A percentile compares a stretch with the other conserved stretches of the same genome.
phyloP scores from a whole-genome alignment of 2,888 invertebrate genomes.

The Liposcelis brunnea region DNA sequence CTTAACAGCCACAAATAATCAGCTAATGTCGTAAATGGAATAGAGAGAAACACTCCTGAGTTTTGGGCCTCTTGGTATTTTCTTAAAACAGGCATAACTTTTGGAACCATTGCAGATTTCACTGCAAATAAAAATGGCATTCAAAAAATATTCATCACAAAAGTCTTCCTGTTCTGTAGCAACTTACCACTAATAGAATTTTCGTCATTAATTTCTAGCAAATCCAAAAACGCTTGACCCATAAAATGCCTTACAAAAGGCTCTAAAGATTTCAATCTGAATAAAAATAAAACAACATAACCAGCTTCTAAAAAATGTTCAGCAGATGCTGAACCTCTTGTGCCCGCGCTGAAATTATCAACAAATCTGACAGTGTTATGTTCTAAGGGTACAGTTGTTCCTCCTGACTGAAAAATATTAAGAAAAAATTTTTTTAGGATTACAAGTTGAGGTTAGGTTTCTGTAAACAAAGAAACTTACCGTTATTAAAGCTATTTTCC shows the following conservation, averaged over 20 bases:
- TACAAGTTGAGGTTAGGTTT: slow-evolving; percentile 7
- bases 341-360: slow-evolving; percentile 97
- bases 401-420: slow-evolving; percentile 57
- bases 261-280: slow-evolving; percentile 73
- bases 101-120: slow-evolving; percentile 52
- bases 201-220: slow-evolving; percentile 48
- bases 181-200: slow-evolving; percentile 3
- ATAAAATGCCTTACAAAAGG: slow-evolving; percentile 82
- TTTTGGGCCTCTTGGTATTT: slow-evolving; percentile 68
- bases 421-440: slow-evolving; percentile 9
- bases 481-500: slow-evolving; percentile 60
- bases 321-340: slow-evolving; percentile 82
- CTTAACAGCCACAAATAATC: slow-evolving; percentile 86
- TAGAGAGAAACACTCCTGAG: slow-evolving; percentile 50
- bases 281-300: slow-evolving; percentile 88
- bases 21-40: slow-evolving; percentile 67
- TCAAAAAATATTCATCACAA: slow-evolving; percentile 28
- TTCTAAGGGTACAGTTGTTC: slow-evolving; percentile 91
- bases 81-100: slow-evolving; percentile 49
- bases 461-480: slow-evolving; percentile 31
- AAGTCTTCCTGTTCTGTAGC: no score
- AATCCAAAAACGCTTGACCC: slow-evolving; percentile 59
- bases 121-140: slow-evolving; percentile 29
- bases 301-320: slow-evolving; percentile 82
- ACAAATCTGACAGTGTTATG: slow-evolving; percentile 95